Evolutionary conservation across 35 echinoderm and acorn worm species (phyloP).

Genomic region (Apostichopus japonicus): DNA sequence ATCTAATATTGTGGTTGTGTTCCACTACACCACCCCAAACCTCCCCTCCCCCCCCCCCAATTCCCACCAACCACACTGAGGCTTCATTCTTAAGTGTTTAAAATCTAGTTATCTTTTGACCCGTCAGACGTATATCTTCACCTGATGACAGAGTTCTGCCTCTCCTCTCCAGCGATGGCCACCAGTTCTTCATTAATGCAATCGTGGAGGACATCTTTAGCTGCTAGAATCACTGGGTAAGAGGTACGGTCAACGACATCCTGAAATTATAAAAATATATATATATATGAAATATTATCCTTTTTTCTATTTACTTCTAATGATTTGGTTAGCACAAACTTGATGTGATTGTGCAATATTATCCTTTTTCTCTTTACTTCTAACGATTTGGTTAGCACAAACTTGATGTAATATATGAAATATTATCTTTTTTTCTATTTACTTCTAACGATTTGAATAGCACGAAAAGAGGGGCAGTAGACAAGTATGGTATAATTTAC

Average conservation of each 20-base stretch:
- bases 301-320: background rate
- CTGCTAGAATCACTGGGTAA: conserved; percentile 6
- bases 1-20: background rate
- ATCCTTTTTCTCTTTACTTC: too few species aligned
- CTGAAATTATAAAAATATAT: background rate
- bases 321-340: background rate
- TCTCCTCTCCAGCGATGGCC: conserved; percentile 11
- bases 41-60: background rate
- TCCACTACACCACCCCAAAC: background rate
- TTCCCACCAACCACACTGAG: background rate
- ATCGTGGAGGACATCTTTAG: conserved; percentile 40
- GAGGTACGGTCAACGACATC: conserved; percentile 5
- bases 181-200: conserved; percentile 24
- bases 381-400: too few species aligned
- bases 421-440: too few species aligned
- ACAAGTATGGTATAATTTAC: too few species aligned
- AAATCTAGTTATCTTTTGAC: background rate
- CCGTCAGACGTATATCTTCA: background rate
- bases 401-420: too few species aligned
- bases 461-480: too few species aligned
- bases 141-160: background rate
- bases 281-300: background rate
- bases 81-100: background rate
- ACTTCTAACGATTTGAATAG: too few species aligned
- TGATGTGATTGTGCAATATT: too few species aligned